Percentiles rank a stretch among this genome's conserved stretches.
Evolutionary conservation across 2,113 vertebrate species (phyloP).

Genomic region (Cyanistes caeruleus): DNA sequence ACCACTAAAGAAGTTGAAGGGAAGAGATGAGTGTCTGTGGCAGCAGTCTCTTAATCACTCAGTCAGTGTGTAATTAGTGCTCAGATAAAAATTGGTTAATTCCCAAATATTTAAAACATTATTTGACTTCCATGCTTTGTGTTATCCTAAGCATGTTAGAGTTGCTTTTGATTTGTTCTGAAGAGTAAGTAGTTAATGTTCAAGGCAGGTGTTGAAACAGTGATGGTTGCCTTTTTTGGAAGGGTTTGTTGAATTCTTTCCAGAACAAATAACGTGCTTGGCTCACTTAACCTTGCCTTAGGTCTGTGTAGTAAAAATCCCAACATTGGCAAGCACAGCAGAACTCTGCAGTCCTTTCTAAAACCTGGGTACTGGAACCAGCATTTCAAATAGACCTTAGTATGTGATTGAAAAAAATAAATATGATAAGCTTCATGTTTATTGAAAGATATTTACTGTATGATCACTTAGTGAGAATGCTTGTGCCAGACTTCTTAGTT

Average conservation of each 20-base stretch:
- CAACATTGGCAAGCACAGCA: constrained; percentile 69
- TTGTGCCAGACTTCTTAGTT: background rate
- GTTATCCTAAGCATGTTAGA: background rate
- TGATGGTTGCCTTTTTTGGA: constrained; percentile 75
- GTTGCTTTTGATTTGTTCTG: constrained; percentile 24
- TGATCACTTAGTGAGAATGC: background rate
- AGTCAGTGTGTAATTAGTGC: background rate
- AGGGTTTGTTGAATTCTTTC: constrained; percentile 71
- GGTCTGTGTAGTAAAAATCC: constrained; percentile 79
- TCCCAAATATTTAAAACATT: constrained; percentile 2
- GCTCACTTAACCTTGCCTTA: constrained; percentile 70
- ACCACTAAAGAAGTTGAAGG: background rate
- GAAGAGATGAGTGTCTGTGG: background rate
- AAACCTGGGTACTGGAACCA: constrained; percentile 59
- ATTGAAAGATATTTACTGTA: background rate
- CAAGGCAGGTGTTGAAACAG: constrained; percentile 79
- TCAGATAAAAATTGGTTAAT: background rate
- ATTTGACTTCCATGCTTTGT: background rate
- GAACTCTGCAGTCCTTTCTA: constrained; percentile 53
- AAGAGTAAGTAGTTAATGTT: constrained; percentile 72
- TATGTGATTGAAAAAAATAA: background rate
- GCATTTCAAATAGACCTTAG: constrained; percentile 25
- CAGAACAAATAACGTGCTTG: constrained; percentile 81
- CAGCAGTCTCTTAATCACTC: constrained; percentile 8
- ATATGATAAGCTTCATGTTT: background rate